Conservation (phyloP, 2,113 vertebrate species). For the Bufo gargarizans region DNA sequence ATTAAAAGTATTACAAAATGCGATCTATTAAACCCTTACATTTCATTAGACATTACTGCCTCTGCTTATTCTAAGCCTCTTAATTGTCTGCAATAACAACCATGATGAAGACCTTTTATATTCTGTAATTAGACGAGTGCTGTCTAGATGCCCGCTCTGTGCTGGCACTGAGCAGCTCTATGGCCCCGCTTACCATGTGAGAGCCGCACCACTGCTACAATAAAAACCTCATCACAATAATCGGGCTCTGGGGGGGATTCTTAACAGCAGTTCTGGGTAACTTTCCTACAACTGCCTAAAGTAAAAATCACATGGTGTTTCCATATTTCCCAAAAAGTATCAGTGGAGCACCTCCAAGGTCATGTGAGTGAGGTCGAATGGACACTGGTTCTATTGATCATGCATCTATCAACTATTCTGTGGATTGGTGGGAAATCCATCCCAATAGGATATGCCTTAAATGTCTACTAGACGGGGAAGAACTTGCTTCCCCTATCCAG, state of each 20-base stretch:
- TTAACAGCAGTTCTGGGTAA: background rate
- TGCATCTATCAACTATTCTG: no score
- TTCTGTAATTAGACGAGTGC: constrained; percentile 5
- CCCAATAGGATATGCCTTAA: no score
- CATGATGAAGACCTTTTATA: constrained; percentile 4
- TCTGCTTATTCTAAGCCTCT: background rate
- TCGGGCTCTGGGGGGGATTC: background rate
- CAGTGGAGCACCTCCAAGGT: no score
- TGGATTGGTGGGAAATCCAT: no score
- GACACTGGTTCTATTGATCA: no score
- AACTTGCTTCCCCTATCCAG: no score
- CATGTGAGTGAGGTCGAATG: no score
- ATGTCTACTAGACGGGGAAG: no score
- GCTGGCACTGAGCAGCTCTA: background rate
- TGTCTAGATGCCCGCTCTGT: background rate
- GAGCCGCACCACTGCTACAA: background rate
- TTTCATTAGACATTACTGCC: background rate
- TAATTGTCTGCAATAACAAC: constrained; percentile 13
- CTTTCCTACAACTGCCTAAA: no score
- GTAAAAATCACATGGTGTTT: no score
- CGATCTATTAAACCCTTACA: background rate
- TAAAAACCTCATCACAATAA: background rate
- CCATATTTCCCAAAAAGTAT: no score
- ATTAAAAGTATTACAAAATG: background rate
- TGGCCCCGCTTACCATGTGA: background rate